These are phyloP conservation scores for Amblyornis subalaris DNA, from an alignment of 2,113 vertebrate species.

Conservation along the genomic window DNA sequence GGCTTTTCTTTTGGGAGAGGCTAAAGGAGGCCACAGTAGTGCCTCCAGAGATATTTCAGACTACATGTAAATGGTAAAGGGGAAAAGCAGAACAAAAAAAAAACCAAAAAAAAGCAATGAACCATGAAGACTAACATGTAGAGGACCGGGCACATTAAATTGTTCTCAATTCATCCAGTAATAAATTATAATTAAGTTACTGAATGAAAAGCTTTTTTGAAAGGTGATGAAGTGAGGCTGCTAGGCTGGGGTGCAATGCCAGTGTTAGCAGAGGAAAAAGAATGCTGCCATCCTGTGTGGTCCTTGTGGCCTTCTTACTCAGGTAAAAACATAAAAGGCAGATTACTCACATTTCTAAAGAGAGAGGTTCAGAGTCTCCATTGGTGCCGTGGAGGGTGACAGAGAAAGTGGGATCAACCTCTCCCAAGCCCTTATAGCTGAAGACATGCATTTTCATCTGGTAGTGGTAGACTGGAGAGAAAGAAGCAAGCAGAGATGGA, in stretches of 20 bases:
- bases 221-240: background rate
- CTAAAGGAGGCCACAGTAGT: background rate
- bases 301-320: background rate
- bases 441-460: slow-evolving; percentile 98
- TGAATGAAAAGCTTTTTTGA: background rate
- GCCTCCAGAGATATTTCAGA: background rate
- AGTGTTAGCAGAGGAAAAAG: background rate
- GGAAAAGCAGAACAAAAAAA: background rate
- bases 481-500: background rate
- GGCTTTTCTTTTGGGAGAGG: background rate
- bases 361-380: slow-evolving; percentile 74
- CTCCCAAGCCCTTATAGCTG: slow-evolving; percentile 75
- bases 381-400: slow-evolving; percentile 82
- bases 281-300: background rate
- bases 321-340: background rate
- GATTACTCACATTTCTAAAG: slow-evolving; percentile 85
- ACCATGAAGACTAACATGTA: background rate
- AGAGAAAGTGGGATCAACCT: slow-evolving; percentile 80
- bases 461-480: slow-evolving; percentile 88
- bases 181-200: background rate
- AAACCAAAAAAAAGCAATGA: background rate
- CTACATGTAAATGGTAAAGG: background rate
- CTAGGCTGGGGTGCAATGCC: background rate
- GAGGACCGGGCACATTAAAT: background rate
- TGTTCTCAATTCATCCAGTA: background rate